Evolutionary conservation across 2,113 vertebrate genomes (phyloP), one percentile per base, ranked within the genome.

Genomic region (Sapajus apella): DNA sequence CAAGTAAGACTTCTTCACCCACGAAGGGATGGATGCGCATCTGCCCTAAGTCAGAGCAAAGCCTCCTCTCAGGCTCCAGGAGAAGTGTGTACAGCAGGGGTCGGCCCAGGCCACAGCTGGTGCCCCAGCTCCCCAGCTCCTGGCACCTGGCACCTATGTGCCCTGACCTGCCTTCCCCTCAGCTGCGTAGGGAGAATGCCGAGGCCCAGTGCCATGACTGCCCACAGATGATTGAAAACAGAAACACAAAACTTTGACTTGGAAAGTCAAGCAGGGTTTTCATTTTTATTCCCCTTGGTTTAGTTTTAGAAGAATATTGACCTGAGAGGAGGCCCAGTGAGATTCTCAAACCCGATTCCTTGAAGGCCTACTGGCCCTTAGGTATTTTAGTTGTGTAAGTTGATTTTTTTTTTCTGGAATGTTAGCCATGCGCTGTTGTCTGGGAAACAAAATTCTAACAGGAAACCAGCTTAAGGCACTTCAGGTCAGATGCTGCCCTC

Each of bases 391-490:
- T 97, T 97, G 97, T 91, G 50, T 97, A 95, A 97, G 58, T 98
- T 91, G 98, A 97, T 35, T 3, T 25, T 97, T 95, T 96, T 97
- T 96, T 95, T 77, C 95, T 95, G 14, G 32, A 98, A 98, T 90
- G 88, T 98, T 98, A 98, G 97, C 98, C 96, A 18, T 97, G 97
- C 96, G 95, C 92, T 97, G 85, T 98, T 98, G 89, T 94, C 96
- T 97, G 98, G 76, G 98, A 97, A 97, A 98, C 97, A 94, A 87
- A 37, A 87, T 23, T 88, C 81, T 87, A 4, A 32, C 43, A 87
- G 75, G 50, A 87, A 45, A 47, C 4, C 4, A 97, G 96, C 94
- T 92, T 90, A 95, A 98, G 96, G 97, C 91, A 86, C 98, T 97
- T 73, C 55, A 93, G 94, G 96, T 97, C 79, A 88, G 66, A 96